Evolutionary conservation across 2,113 vertebrate genomes (phyloP), one percentile per base, ranked within the genome.

Genomic region (Dunckerocampus dactyliophorus): DNA sequence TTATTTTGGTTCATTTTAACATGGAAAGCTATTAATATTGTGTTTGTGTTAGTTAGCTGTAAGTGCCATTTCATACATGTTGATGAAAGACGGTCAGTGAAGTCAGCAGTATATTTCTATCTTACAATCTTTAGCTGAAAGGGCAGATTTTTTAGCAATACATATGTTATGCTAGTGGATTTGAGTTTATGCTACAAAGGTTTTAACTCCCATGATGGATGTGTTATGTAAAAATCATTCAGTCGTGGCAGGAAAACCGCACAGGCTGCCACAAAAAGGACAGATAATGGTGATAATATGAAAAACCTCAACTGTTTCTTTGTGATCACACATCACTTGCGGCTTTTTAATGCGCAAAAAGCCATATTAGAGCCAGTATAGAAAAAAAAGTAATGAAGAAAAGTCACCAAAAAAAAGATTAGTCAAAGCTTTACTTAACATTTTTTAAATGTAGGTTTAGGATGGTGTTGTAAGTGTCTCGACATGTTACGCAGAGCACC

Each of bases 1-100:
- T 84, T 85, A 74, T 85, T 82, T 81, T 63, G 59, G 47, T 67
- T 75, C 39, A 22, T 71, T 80, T 82, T 71, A 69, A 82, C 69
- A 69, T 34, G 60, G 54, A 62, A 17, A n/a, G n/a, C 45, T 2
- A 19, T 43, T 67, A 43, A 69, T 60, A 59, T 57, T 56, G 51
- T 51, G 57, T 69, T 75, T 79, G 53, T 59, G 74, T 75, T 47
- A 31, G 5, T 60, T 61, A 60, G 59, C 22, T 64, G 67, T 62
- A 76, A 75, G 62, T 75, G 77, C 67, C 57, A 21, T 31, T 49
- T 72, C 77, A 79, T 76, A 79, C 68, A 77, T 81, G 80, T 53
- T 62, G 72, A 45, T 75, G 76, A 82, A 56, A 83, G 77, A 85
- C 67, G 58, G 45, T 55, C 65, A 59, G 62, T 63, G 15, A 72